Evolutionary conservation across 64 coral and sea anemone genomes (phyloP).

Genomic region (Pocillopora damicornis): DNA sequence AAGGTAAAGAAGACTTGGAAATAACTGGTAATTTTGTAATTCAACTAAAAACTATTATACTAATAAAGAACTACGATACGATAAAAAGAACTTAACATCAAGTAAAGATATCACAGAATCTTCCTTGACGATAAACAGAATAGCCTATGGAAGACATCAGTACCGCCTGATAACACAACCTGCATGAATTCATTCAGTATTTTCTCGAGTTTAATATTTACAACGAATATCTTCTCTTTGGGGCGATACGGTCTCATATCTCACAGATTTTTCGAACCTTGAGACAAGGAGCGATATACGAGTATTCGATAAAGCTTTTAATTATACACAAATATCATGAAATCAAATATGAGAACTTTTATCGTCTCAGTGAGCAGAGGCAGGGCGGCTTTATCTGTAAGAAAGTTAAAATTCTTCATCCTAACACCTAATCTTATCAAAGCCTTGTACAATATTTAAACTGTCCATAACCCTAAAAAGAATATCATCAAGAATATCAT

Average conservation of each 20-base stretch:
- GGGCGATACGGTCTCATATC: conserved; percentile 62
- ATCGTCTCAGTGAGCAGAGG: conserved; percentile 36
- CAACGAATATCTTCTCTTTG: conserved; percentile 36
- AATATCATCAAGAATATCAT: conserved; percentile 5
- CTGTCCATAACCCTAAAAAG: conserved; percentile 48
- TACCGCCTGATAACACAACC: conserved; percentile 17
- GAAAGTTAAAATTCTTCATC: conserved; percentile 50
- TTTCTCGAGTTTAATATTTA: conserved; percentile 39
- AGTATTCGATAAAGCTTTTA: conserved; percentile 70
- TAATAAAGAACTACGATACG: background rate
- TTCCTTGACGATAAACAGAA: conserved; percentile 12
- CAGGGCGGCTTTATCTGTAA: conserved; percentile 64
- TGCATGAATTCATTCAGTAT: conserved; percentile 40
- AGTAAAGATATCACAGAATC: background rate
- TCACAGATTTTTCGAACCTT: conserved; percentile 36
- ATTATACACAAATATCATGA: conserved; percentile 79
- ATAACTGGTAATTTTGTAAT: too few relatives aligned
- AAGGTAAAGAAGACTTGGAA: background rate
- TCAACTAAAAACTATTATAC: background rate
- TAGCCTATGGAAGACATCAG: conserved; percentile 1
- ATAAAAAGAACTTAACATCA: conserved; percentile 2
- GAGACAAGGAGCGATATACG: conserved; percentile 69
- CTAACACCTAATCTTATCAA: conserved; percentile 57
- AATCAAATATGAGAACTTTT: conserved; percentile 76
- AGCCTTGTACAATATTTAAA: conserved; percentile 66